Percentiles rank a stretch among this genome's conserved stretches.
Conservation (phyloP, 2,113 vertebrate species). For the Sterna hirundo region DNA sequence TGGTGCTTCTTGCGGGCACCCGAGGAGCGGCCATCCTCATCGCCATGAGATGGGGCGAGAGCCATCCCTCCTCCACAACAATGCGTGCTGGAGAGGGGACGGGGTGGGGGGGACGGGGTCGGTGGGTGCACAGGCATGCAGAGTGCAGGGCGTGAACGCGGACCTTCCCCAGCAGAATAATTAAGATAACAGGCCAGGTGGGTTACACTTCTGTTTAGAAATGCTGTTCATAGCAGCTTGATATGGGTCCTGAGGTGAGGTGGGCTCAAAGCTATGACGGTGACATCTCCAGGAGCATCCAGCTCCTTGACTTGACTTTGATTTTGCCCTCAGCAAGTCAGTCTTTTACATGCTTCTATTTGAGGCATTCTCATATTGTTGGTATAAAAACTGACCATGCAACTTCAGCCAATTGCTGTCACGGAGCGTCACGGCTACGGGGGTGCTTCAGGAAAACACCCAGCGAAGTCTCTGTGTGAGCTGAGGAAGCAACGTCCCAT, state of each 20-base stretch:
- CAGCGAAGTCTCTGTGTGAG: fast-evolving
- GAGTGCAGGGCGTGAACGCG: fast-evolving
- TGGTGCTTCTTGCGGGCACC: background rate
- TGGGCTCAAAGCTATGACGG: background rate
- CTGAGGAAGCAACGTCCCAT: fast-evolving
- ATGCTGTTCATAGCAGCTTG: background rate
- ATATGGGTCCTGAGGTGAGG: background rate
- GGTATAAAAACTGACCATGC: background rate
- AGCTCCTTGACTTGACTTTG: background rate
- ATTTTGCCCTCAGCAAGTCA: background rate
- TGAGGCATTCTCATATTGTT: background rate
- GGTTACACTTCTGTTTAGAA: background rate
- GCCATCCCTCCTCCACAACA: fast-evolving
- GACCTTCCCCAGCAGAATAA: too few relatives aligned
- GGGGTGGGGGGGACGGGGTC: too few relatives aligned
- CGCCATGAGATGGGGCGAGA: background rate
- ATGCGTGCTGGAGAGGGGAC: fast-evolving
- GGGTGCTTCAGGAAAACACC: background rate
- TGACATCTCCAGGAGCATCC: background rate
- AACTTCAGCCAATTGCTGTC: fast-evolving
- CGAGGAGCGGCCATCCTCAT: background rate
- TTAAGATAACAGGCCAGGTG: background rate
- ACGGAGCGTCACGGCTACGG: fast-evolving
- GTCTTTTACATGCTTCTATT: fast-evolving
- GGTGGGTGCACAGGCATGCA: background rate